phyloP scores from a whole-genome alignment of 1,140 invertebrate species.

The Ridgeia piscesae region DNA sequence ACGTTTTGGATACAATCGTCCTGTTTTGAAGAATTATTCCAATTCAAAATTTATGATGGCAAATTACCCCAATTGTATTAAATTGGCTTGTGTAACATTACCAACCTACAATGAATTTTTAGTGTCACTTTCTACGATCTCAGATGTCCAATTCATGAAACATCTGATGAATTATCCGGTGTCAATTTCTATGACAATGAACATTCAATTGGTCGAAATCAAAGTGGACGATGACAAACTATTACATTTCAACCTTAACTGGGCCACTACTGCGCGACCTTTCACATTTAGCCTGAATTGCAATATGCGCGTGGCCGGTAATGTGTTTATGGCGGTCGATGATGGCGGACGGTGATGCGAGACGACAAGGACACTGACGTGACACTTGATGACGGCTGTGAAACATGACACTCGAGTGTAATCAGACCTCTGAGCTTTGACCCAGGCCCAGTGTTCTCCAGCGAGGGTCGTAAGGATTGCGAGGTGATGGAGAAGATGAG shows the following conservation, averaged over 20 bases:
- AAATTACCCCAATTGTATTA: neutral
- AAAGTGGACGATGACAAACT: neutral
- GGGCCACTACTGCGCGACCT: neutral
- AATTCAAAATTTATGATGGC: neutral
- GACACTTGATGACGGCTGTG: neutral
- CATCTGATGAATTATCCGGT: no score
- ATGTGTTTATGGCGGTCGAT: neutral
- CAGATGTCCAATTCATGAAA: no score
- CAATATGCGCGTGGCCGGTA: neutral
- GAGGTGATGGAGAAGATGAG: neutral
- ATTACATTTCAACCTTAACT: neutral
- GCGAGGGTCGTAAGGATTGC: neutral
- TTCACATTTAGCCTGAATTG: neutral
- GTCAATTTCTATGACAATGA: no score
- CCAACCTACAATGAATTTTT: no score
- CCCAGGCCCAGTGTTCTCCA: neutral
- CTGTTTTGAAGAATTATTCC: neutral
- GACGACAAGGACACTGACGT: neutral
- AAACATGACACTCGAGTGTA: neutral
- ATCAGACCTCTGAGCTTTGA: neutral
- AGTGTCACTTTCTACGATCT: no score
- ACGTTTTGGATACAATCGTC: neutral
- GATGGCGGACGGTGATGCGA: neutral
- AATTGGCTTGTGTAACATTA: neutral
- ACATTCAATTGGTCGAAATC: neutral